phyloP scores from a whole-genome alignment of 2,888 invertebrate genomes.

The Laspeyria flexula region DNA sequence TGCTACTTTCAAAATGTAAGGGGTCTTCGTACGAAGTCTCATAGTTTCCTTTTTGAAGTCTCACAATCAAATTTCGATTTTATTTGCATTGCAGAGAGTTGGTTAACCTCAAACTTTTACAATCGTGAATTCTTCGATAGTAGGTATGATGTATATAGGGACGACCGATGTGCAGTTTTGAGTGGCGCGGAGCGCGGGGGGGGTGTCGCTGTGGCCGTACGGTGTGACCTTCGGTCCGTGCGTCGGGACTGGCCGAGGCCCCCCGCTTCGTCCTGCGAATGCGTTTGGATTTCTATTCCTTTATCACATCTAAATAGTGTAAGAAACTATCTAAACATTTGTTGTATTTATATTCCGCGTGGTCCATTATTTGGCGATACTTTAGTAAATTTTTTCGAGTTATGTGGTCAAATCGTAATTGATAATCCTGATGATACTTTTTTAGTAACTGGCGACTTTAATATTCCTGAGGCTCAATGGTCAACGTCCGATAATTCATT shows the following conservation, averaged over 20 bases:
- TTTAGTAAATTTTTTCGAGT: too few species aligned
- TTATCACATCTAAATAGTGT: neutral
- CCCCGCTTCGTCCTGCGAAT: conserved; percentile 1
- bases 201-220: conserved; percentile 8
- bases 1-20: conserved; percentile 26
- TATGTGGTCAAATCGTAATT: conserved; percentile 3
- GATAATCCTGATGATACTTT: conserved; percentile 6
- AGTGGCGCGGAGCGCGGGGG: conserved; percentile 4
- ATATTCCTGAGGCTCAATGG: too few species aligned
- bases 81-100: conserved; percentile 20
- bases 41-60: conserved; percentile 10
- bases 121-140: conserved; percentile 17
- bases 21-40: conserved; percentile 21
- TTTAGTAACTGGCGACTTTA: conserved; percentile 12
- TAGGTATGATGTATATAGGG: neutral
- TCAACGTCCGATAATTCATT: too few species aligned
- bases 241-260: conserved; percentile 6
- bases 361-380: neutral
- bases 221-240: neutral
- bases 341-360: neutral
- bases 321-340: neutral
- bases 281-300: conserved; percentile 3
- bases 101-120: conserved; percentile 15
- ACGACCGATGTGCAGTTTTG: too few species aligned
- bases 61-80: conserved; percentile 14